Percentiles rank a stretch among this genome's conserved stretches.
These are phyloP conservation scores for Andrena fulva DNA, from an alignment of 2,888 invertebrate genomes.

Conservation along the genomic window DNA sequence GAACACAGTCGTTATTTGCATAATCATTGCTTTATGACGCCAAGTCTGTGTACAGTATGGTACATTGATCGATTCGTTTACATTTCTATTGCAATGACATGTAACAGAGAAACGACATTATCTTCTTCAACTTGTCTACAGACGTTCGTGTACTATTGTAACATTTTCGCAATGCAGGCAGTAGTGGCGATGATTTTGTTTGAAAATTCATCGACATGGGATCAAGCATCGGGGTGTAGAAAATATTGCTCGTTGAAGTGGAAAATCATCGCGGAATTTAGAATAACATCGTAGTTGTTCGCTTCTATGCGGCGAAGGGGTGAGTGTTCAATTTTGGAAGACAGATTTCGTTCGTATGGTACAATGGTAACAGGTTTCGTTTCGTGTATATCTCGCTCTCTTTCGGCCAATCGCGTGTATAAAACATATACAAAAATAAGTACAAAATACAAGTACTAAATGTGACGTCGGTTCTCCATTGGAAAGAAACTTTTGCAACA, in stretches of 20 bases:
- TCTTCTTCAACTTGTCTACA: conserved; percentile 21
- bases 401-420: conserved; percentile 11
- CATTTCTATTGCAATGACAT: conserved; percentile 36
- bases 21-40: conserved; percentile 65
- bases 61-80: conserved; percentile 55
- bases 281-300: background rate
- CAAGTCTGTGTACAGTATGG: conserved; percentile 68
- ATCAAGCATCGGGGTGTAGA: background rate
- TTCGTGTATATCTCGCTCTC: background rate
- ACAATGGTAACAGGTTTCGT: background rate
- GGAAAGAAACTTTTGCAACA: background rate
- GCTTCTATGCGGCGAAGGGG: background rate
- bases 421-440: conserved; percentile 43
- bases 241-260: background rate
- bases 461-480: conserved; percentile 10
- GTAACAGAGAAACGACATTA: conserved; percentile 39
- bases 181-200: conserved; percentile 31
- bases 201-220: conserved; percentile 6
- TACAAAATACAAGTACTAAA: conserved; percentile 54
- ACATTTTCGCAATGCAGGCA: conserved; percentile 48
- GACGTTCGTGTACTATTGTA: conserved; percentile 13
- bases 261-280: conserved; percentile 15
- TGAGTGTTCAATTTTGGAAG: conserved; percentile 25
- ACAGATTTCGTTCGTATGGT: conserved; percentile 11
- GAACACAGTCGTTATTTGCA: conserved; percentile 14